Percentiles rank a stretch among this genome's conserved stretches.
These are phyloP conservation scores for Tethya wilhelma DNA, from an alignment of 37 sponge, comb jelly and placozoan species.

Conservation along the genomic window DNA sequence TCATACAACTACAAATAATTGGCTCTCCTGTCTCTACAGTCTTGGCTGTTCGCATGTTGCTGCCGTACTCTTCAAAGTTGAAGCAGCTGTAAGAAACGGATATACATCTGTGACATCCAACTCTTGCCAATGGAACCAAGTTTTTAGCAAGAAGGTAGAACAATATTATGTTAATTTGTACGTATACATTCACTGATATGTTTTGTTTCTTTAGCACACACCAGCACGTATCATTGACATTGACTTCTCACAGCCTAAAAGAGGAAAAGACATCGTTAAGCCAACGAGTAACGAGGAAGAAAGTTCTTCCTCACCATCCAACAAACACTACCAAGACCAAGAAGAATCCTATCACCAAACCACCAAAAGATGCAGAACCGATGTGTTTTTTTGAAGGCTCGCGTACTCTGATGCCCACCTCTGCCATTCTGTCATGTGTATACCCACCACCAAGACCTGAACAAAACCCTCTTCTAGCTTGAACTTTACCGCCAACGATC, in stretches of 20 bases:
- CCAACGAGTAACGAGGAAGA: too few species aligned
- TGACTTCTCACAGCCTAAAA: too few species aligned
- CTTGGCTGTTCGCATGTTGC: constrained; percentile 36
- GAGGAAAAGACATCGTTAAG: too few species aligned
- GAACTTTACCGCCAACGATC: not conserved
- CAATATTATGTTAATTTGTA: too few species aligned
- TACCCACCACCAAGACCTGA: not conserved
- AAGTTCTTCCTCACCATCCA: too few species aligned
- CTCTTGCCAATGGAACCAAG: constrained; percentile 6
- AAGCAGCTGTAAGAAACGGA: constrained; percentile 11
- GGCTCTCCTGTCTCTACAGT: too few species aligned
- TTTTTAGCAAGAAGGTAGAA: constrained; percentile 3
- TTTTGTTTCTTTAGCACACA: not conserved
- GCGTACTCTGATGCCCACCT: not conserved
- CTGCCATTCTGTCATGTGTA: not conserved
- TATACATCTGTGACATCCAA: constrained; percentile 3
- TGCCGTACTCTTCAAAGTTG: constrained; percentile 37
- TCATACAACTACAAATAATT: too few species aligned
- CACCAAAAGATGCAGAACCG: not conserved
- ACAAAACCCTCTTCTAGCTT: not conserved
- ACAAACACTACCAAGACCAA: too few species aligned
- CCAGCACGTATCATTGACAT: too few species aligned
- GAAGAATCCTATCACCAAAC: not conserved
- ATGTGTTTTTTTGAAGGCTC: not conserved
- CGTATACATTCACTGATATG: not conserved